A percentile compares a stretch with the other conserved stretches of the same genome.
These are phyloP conservation scores for Clinocottus analis DNA, from an alignment of 2,113 vertebrate species.

Conservation along the genomic window DNA sequence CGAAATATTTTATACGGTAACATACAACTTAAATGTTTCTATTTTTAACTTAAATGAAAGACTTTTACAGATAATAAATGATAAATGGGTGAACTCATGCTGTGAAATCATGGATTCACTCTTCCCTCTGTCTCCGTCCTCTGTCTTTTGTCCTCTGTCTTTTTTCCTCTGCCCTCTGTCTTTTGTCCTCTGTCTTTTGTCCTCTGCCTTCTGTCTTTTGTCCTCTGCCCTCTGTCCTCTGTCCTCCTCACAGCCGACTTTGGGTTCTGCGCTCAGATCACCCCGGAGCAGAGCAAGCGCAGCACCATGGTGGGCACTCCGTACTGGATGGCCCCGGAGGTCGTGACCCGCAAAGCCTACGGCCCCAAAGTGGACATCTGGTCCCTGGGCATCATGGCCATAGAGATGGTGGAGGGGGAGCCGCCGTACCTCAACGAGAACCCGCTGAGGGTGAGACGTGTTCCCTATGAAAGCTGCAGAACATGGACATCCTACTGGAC, in stretches of 20 bases:
- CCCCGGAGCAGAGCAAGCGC: slow-evolving; percentile 97
- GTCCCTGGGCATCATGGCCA: slow-evolving; percentile 98
- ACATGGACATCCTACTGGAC: background rate
- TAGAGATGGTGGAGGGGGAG: slow-evolving; percentile 98
- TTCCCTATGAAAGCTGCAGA: background rate
- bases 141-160: too few relatives aligned
- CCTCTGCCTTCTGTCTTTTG: too few relatives aligned
- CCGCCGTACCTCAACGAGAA: slow-evolving; percentile 98
- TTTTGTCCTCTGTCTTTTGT: too few relatives aligned
- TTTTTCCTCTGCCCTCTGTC: too few relatives aligned
- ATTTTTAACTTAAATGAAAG: too few relatives aligned
- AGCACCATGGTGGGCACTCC: slow-evolving; percentile 99
- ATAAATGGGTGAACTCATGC: too few relatives aligned
- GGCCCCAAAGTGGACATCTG: slow-evolving; percentile 98
- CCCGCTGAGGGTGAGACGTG: slow-evolving; percentile 89
- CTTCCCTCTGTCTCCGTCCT: too few relatives aligned
- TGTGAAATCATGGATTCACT: too few relatives aligned
- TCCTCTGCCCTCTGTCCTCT: background rate
- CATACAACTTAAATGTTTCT: too few relatives aligned
- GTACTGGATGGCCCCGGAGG: slow-evolving; percentile 98
- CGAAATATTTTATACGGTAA: too few relatives aligned
- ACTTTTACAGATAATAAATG: too few relatives aligned
- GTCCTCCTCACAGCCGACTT: slow-evolving; percentile 89
- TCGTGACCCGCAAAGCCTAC: slow-evolving; percentile 95
- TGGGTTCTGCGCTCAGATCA: slow-evolving; percentile 98